These are phyloP conservation scores for Mionectes olivaceus DNA, from an alignment of 2,797 vertebrate species.

Conservation along the genomic window DNA sequence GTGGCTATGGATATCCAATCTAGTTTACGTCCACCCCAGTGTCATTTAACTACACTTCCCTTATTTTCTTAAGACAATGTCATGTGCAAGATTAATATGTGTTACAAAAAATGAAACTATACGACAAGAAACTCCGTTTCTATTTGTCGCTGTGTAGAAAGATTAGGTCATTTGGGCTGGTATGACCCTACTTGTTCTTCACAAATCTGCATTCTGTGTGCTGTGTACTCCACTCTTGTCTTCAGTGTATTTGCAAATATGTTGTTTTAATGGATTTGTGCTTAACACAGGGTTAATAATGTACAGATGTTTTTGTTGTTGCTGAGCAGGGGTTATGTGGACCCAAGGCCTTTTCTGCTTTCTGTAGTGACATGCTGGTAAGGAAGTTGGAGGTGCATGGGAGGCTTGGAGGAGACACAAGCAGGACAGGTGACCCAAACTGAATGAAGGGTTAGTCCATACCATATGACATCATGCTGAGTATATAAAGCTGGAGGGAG, in stretches of 20 bases:
- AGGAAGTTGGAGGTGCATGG: not conserved
- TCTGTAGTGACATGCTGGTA: rapidly evolving
- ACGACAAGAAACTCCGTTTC: not conserved
- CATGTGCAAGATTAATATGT: not conserved
- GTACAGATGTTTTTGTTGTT: not conserved
- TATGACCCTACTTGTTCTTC: not conserved
- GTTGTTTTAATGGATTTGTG: not conserved
- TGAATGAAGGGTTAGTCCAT: not conserved
- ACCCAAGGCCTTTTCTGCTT: not conserved
- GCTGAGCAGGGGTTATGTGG: not conserved
- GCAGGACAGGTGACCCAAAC: not conserved
- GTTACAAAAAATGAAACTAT: not conserved
- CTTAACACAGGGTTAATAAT: not conserved
- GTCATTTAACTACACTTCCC: not conserved
- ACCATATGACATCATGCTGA: not conserved
- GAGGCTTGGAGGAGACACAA: not conserved
- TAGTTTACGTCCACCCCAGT: not conserved
- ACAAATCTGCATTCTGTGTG: not conserved
- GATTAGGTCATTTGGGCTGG: not conserved
- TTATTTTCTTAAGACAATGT: not conserved
- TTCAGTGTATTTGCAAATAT: not conserved
- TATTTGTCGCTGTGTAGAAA: not conserved
- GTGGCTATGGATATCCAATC: not conserved
- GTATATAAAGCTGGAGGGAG: not conserved
- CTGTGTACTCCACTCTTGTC: not conserved